Evolutionary conservation across 2,797 vertebrate genomes (phyloP), one percentile per base, ranked within the genome.

Genomic region (Anas bahamensis): DNA sequence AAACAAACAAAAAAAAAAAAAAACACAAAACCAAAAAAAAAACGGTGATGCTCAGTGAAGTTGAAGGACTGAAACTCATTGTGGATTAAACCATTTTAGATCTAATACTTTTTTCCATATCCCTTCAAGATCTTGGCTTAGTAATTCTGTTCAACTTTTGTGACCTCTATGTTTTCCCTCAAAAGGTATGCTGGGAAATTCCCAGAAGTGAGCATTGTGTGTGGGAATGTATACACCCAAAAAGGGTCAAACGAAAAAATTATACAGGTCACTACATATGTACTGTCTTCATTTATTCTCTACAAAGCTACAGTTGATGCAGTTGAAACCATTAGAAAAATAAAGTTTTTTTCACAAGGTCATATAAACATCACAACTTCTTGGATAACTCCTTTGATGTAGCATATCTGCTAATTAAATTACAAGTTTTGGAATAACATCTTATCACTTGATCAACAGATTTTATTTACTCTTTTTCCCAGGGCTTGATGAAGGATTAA

Each of bases 101-200:
- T 61, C 4, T 50, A 28, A 10, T 78, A 46, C 8, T 75, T 81
- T 74, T 71, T 80, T 56, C 64, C 24, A 22, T 21, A 37, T 39
- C 13, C 14, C 11, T 83, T 56, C 63, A 82, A 85, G 15, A 66
- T 17, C n/a, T 89, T 55, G 41, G 56, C 46, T 78, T 74, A 52
- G 35, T 44, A 65, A 85, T 56, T 70, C 61, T 56, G 9, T 78
- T 83, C 75, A 93, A 31, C 65, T 84, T 69, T 48, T 74, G 10
- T 81, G 65, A 95, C 69, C 41, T 68, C 1, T 1, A 16, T 61
- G 26, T 68, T 90, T 89, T 86, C 55, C 21, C 33, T 65, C 29
- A 48, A 75, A 92, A 89, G 50, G 44, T 63, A 69, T 57, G 18
- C 46, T 93, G 87, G 79, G 76, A 95, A 89, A 87, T 92, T 92